Percentiles rank a stretch among this genome's conserved stretches.
phyloP scores from a whole-genome alignment of 2,888 invertebrate species.

The Torymus texanus region DNA sequence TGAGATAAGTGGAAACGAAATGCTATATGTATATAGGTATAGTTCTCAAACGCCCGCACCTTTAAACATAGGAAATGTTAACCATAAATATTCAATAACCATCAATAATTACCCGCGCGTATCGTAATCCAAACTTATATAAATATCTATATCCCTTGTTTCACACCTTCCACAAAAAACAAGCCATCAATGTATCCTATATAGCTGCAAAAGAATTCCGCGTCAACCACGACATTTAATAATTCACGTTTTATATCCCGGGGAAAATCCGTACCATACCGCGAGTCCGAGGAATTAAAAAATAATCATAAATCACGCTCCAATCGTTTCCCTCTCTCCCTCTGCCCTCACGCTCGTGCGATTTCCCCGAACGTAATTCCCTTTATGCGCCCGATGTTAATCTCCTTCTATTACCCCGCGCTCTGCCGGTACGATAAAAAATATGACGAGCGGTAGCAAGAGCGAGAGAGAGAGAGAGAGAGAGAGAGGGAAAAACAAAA shows the following conservation, averaged over 20 bases:
- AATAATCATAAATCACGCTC: slow-evolving; percentile 34
- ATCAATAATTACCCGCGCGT: too few relatives aligned
- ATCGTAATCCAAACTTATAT: too few relatives aligned
- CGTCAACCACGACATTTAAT: not conserved
- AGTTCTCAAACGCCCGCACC: too few relatives aligned
- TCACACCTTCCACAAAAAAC: too few relatives aligned
- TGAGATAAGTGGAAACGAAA: too few relatives aligned
- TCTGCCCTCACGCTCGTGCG: not conserved
- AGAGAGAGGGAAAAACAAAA: slow-evolving; percentile 17
- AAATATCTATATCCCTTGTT: too few relatives aligned
- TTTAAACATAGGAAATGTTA: too few relatives aligned
- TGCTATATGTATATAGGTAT: too few relatives aligned
- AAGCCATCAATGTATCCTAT: not conserved
- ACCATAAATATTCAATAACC: too few relatives aligned
- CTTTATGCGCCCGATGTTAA: slow-evolving; percentile 43
- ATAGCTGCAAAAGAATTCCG: not conserved
- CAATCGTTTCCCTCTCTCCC: not conserved
- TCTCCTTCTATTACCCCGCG: slow-evolving; percentile 18
- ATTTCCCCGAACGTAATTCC: slow-evolving; percentile 29
- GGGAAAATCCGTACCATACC: not conserved
- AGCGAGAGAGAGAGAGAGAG: not conserved
- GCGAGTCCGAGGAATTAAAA: slow-evolving; percentile 12
- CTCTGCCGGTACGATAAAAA: not conserved
- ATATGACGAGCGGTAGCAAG: not conserved
- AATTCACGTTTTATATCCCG: not conserved